These are phyloP conservation scores for Pachyrhynchus sulphureomaculatus DNA, from an alignment of 1,140 invertebrate species.

Conservation along the genomic window DNA sequence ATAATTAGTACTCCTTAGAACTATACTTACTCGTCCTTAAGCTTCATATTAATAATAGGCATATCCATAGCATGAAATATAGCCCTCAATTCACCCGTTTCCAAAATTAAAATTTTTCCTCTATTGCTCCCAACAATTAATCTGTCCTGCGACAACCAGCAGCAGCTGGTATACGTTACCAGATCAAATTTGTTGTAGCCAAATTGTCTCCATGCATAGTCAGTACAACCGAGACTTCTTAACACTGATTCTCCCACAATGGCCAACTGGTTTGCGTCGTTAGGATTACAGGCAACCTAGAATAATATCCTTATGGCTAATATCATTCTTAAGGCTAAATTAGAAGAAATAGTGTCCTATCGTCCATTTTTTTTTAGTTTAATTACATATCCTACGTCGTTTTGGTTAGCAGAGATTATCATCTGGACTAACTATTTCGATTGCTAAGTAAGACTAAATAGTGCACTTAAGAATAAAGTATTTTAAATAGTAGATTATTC, in stretches of 20 bases:
- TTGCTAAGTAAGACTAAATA: no score
- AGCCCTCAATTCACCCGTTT: constrained; percentile 75
- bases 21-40: constrained; percentile 37
- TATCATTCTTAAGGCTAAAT: not conserved
- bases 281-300: constrained; percentile 72
- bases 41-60: constrained; percentile 43
- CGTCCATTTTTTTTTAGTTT: no score
- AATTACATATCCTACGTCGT: no score
- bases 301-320: constrained; percentile 2
- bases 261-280: constrained; percentile 72
- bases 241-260: constrained; percentile 73
- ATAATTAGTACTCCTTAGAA: no score
- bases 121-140: constrained; percentile 73
- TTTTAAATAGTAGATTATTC: no score
- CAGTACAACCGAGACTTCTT: constrained; percentile 75
- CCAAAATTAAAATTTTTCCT: constrained; percentile 73
- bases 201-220: constrained; percentile 78
- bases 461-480: no score
- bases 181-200: constrained; percentile 81
- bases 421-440: no score
- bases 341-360: not conserved
- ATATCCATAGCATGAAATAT: constrained; percentile 60
- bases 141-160: constrained; percentile 71
- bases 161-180: constrained; percentile 65
- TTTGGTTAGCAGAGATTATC: no score